Evolutionary conservation across 2,888 invertebrate genomes (phyloP).

Genomic region (Thalpophila matura): DNA sequence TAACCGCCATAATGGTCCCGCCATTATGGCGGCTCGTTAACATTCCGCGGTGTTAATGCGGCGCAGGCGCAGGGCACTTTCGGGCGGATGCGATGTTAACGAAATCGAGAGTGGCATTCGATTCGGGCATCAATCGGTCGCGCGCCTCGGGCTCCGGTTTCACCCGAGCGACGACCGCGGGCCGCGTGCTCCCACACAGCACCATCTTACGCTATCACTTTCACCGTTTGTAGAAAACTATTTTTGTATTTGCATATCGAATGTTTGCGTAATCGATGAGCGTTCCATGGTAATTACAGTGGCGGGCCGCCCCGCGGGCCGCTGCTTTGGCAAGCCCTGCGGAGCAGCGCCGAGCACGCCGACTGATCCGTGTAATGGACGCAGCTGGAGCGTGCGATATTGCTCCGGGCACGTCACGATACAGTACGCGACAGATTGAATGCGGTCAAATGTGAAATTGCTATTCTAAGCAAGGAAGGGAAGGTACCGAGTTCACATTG

Average conservation of each 20-base stretch:
- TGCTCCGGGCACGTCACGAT: constrained; percentile 26
- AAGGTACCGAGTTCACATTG: background rate
- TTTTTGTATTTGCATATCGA: constrained; percentile 72
- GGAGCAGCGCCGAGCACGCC: background rate
- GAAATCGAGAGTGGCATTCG: constrained; percentile 81
- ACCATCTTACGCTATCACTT: constrained; percentile 68
- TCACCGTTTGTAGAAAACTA: constrained; percentile 76
- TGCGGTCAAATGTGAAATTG: constrained; percentile 63
- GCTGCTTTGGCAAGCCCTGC: background rate
- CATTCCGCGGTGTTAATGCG: constrained; percentile 59
- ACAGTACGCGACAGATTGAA: constrained; percentile 45
- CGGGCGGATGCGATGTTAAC: constrained; percentile 61
- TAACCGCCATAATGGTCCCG: no score
- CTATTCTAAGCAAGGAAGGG: constrained; percentile 25
- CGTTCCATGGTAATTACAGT: constrained; percentile 3
- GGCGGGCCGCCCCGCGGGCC: background rate
- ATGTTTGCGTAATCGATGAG: constrained; percentile 66
- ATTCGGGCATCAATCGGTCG: constrained; percentile 60
- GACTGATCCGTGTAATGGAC: constrained; percentile 51
- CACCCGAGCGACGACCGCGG: constrained; percentile 33
- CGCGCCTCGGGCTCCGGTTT: constrained; percentile 52
- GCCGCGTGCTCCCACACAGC: constrained; percentile 37
- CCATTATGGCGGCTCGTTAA: constrained; percentile 56
- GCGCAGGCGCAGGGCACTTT: constrained; percentile 60
- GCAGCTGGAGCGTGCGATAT: constrained; percentile 51